Conservation (phyloP, 2,888 invertebrate species). For the Cremastobaeus sp. region DNA sequence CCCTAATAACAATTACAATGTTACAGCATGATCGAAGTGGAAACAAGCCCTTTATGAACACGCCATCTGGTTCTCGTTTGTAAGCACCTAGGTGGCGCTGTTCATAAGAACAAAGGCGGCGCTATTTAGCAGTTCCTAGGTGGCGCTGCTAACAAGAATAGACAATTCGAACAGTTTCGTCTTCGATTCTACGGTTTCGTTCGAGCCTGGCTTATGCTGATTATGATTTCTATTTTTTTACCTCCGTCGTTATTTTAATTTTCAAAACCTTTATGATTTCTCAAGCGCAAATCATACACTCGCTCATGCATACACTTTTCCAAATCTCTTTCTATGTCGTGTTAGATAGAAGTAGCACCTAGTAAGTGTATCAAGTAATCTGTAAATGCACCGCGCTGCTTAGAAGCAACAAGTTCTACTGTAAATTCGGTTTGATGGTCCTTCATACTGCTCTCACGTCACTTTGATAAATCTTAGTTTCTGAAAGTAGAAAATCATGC, state of each 20-base stretch:
- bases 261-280: constrained; percentile 15
- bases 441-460: neutral
- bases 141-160: no score
- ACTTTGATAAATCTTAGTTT: neutral
- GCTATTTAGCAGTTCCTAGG: no score
- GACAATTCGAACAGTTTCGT: constrained; percentile 20
- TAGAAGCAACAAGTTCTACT: no score
- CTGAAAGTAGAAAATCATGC: neutral
- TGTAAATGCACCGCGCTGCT: constrained; percentile 24
- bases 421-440: neutral
- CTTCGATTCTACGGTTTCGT: constrained; percentile 11
- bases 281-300: constrained; percentile 44
- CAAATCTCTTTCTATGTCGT: constrained; percentile 32
- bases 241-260: neutral
- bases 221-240: constrained; percentile 10
- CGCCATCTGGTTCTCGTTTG: no score
- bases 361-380: constrained; percentile 35
- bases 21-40: constrained; percentile 75
- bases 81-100: constrained; percentile 60
- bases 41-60: constrained; percentile 67
- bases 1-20: constrained; percentile 71
- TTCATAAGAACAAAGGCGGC: constrained; percentile 1
- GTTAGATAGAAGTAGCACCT: constrained; percentile 25
- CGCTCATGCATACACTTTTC: constrained; percentile 52
- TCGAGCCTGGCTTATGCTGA: constrained; percentile 19